Percentiles rank a stretch among this genome's conserved stretches.
Evolutionary conservation across 1,140 invertebrate genomes (phyloP).

Genomic region (Papilio dardanus): DNA sequence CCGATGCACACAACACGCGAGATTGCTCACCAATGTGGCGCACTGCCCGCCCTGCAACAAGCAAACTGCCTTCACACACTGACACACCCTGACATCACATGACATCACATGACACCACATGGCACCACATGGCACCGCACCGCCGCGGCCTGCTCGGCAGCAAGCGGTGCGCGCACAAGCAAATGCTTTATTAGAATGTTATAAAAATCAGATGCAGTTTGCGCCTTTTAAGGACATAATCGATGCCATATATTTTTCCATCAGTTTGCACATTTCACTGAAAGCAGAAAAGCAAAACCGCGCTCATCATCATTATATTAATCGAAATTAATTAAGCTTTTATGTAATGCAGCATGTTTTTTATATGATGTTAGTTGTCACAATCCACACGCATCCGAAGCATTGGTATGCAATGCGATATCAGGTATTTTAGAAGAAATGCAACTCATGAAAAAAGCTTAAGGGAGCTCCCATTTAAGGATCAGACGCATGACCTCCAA

Average conservation of each 20-base stretch:
- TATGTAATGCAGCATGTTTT: neutral
- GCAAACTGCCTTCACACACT: conserved; percentile 88
- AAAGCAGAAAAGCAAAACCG: neutral
- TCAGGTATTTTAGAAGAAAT: neutral
- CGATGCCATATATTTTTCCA: neutral
- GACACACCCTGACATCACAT: conserved; percentile 39
- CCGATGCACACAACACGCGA: conserved; percentile 95
- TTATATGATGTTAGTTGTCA: neutral
- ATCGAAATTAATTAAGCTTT: neutral
- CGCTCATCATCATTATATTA: neutral
- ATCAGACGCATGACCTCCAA: neutral
- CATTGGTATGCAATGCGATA: neutral
- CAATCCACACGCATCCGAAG: neutral
- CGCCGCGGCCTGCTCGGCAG: neutral
- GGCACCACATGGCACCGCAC: neutral
- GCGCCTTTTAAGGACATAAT: neutral
- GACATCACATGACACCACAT: neutral
- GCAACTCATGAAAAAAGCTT: neutral
- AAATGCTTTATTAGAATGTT: neutral
- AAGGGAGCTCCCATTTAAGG: neutral
- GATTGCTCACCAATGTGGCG: conserved; percentile 95
- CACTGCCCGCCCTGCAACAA: conserved; percentile 84
- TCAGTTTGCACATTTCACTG: neutral
- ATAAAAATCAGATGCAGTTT: neutral
- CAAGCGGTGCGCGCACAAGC: neutral